Evolutionary conservation across 2,797 vertebrate genomes (phyloP), one percentile per base, ranked within the genome.

Genomic region (Gobionotothen gibberifrons): DNA sequence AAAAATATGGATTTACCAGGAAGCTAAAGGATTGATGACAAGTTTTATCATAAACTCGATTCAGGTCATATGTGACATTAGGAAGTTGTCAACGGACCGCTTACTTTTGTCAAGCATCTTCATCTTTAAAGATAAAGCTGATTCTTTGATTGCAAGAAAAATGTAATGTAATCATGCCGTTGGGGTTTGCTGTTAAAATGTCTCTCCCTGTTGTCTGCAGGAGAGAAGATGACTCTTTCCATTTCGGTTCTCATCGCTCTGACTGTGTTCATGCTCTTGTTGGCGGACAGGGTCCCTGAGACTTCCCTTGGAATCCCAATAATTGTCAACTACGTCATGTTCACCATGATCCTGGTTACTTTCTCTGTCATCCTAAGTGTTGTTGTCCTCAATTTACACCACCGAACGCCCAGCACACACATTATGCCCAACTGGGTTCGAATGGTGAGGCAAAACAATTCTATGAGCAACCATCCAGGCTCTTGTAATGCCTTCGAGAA

Each of bases 141-240:
- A 9, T 40, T 36, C 17, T 17, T 26, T 1, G 39, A 4, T 9
- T 9, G 15, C 14, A 21, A 57, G 9, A 55, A 17, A 46, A 22
- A 19, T 36, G 29, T 49, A 21, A 52, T 40, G 1, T 9, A 16
- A 44, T 10, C 16, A 26, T 26, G 32, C 49, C 15, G 8, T 36
- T 36, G 8, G 26, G 19, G 61, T 32, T 26, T 0, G 10, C 15
- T 63, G 22, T 74, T 61, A 9, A 43, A 40, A 68, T 43, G 40
- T 4, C 63, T 73, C 39, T 46, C 6, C 0, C 13, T 53, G 61
- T 51, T 11, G 7, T 78, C 13, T 62, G 19, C 90, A 98, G 97
- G 97, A 56, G 97, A 98, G 92, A 98, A 98, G 93, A 96, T 98
- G 96, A 96, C 96, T 12, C 95, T 98, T 16, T 97, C 97, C 29